Evolutionary conservation across 2,113 vertebrate genomes (phyloP), one percentile per base, ranked within the genome.

Genomic region (Limanda limanda): DNA sequence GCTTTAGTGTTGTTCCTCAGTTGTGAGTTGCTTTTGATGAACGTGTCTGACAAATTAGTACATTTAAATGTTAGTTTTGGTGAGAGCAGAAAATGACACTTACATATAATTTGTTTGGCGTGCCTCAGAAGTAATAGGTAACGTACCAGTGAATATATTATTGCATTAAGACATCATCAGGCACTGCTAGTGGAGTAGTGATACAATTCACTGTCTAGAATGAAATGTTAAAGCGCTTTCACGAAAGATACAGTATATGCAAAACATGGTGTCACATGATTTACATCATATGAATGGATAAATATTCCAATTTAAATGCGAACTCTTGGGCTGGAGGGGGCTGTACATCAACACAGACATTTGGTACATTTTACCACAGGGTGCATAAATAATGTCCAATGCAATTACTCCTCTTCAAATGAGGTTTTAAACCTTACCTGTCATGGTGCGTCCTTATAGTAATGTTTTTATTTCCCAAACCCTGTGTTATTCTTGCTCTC

Each of bases 241-340:
- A 21, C 72, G 56, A 78, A 91, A 90, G 87, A 93, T 90, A 31
- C 57, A 20, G 58, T 35, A 83, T 90, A 92, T 85, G 78, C 63
- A 74, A 79, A 82, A 86, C 70, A 68, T 51, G 55, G 65, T 68
- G 77, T 74, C 79, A 81, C 74, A 86, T 90, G 87, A 94, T 91
- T 91, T 91, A 92, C 92, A 71, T 74, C 71, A 71, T 79, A 67
- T 74, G 76, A 86, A 89, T 76, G 84, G 87, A 89, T 76, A 90
- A 88, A 92, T 92, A 90, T 92, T 92, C 89, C 92, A 93, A 94
- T 94, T 93, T 93, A 94, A 93, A 94, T 95, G 94, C 92, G 91
- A 92, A 92, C 87, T 79, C 78, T 84, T 66, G 82, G 89, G 75
- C 61, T 83, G 60, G 67, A 74, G 54, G 54, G 21, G 85, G 84